phyloP scores from a whole-genome alignment of 2,113 vertebrate genomes.

The Ploceus nigricollis region DNA sequence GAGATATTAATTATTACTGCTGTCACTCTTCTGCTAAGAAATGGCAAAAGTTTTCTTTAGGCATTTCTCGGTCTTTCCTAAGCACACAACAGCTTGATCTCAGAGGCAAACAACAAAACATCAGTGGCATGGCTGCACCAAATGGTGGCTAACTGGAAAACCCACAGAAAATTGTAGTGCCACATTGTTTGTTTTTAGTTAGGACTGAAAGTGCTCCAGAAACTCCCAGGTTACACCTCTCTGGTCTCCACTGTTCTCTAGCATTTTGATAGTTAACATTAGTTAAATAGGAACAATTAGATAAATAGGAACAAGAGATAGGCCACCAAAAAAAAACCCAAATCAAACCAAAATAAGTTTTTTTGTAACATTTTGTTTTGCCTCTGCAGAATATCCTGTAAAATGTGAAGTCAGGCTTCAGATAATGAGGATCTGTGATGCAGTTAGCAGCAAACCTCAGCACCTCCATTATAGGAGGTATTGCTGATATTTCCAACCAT shows the following conservation, averaged over 20 bases:
- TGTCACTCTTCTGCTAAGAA: slow-evolving; percentile 12
- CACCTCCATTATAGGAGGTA: neutral
- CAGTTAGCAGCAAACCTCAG: neutral
- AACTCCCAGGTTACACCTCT: neutral
- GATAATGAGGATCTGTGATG: neutral
- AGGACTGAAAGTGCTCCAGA: neutral
- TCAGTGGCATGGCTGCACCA: neutral
- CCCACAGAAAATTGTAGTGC: neutral
- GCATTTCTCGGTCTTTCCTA: neutral
- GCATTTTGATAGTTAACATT: neutral
- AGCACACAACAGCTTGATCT: neutral
- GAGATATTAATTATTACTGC: slow-evolving; percentile 31
- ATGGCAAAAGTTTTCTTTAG: neutral
- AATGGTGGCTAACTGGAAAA: neutral
- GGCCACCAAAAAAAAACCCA: neutral
- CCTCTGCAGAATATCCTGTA: neutral
- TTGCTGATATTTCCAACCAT: neutral
- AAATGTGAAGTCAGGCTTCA: neutral
- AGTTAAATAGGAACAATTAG: neutral
- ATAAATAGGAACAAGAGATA: neutral
- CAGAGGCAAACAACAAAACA: neutral
- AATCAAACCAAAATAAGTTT: neutral
- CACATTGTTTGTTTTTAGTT: neutral
- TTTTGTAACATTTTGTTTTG: neutral
- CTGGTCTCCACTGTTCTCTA: neutral